Conservation (phyloP, 2,797 vertebrate genomes). For the Pampus argenteus region DNA sequence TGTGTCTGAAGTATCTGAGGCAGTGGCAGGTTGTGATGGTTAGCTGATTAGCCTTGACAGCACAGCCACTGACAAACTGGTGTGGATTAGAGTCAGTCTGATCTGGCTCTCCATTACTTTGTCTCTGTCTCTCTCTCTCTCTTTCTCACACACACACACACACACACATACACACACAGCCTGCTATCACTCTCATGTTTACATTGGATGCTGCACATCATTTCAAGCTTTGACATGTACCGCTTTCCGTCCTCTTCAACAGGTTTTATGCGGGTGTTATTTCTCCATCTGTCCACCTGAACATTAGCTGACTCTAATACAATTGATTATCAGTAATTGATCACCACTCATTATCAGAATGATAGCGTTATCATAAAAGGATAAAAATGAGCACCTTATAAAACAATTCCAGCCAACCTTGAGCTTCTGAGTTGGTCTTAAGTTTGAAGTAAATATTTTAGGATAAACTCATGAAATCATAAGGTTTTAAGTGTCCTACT, state of each 20-base stretch:
- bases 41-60: constrained; percentile 36
- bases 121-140: not conserved
- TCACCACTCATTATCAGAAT: not conserved
- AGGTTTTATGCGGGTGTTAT: not conserved
- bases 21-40: constrained; percentile 34
- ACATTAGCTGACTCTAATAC: not conserved
- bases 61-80: constrained; percentile 48
- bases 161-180: not conserved
- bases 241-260: not conserved
- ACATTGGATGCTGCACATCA: not conserved
- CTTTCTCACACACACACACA: not conserved
- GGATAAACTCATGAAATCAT: not conserved
- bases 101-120: not conserved
- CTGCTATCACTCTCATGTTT: not conserved
- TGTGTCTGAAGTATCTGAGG: constrained; percentile 34
- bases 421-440: too few relatives aligned
- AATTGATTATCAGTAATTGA: not conserved
- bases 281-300: too few relatives aligned
- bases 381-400: not conserved
- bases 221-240: not conserved
- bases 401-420: not conserved
- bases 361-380: not conserved
- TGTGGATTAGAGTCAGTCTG: constrained; percentile 28
- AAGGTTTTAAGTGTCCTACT: not conserved
- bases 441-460: not conserved